Percentiles rank a stretch among this genome's conserved stretches.
phyloP scores from a whole-genome alignment of 2,797 vertebrate species.

The Siniperca scherzeri region DNA sequence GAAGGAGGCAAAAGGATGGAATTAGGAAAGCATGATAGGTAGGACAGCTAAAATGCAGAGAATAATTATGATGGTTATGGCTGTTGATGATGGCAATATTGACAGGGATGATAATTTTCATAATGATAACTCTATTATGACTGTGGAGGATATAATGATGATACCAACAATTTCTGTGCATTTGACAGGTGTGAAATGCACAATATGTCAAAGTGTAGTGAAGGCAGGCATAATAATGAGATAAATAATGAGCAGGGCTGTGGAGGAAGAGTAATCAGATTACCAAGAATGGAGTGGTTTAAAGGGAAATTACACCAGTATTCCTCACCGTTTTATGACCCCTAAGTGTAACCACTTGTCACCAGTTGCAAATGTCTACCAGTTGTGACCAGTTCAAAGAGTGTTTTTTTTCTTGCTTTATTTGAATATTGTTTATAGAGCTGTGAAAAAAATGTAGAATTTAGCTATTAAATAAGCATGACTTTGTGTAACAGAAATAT shows the following conservation, averaged over 20 bases:
- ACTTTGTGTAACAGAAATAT: background rate
- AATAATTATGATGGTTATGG: conserved; percentile 49
- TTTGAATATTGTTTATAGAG: background rate
- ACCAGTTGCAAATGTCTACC: background rate
- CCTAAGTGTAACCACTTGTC: background rate
- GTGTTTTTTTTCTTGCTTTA: background rate
- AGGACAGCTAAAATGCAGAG: conserved; percentile 17
- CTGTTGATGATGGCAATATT: conserved; percentile 39
- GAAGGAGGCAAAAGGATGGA: conserved; percentile 10
- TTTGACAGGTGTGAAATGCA: conserved; percentile 48
- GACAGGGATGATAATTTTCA: conserved; percentile 52
- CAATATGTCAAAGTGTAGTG: conserved; percentile 30
- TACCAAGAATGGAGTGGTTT: background rate
- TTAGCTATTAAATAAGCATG: background rate
- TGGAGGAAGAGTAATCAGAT: conserved; percentile 20
- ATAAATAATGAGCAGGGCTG: conserved; percentile 34
- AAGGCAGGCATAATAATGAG: conserved; percentile 3
- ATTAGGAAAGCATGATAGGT: conserved; percentile 10
- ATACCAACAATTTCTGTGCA: conserved; percentile 14
- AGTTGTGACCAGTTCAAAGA: background rate
- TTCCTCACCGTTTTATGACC: conserved; percentile 3
- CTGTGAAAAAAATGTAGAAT: background rate
- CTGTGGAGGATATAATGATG: conserved; percentile 24
- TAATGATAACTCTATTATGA: conserved; percentile 47
- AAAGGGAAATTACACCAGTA: background rate